These are phyloP conservation scores for Beroe ovata DNA, from an alignment of 37 sponge, comb jelly and placozoan species.

Conservation along the genomic window DNA sequence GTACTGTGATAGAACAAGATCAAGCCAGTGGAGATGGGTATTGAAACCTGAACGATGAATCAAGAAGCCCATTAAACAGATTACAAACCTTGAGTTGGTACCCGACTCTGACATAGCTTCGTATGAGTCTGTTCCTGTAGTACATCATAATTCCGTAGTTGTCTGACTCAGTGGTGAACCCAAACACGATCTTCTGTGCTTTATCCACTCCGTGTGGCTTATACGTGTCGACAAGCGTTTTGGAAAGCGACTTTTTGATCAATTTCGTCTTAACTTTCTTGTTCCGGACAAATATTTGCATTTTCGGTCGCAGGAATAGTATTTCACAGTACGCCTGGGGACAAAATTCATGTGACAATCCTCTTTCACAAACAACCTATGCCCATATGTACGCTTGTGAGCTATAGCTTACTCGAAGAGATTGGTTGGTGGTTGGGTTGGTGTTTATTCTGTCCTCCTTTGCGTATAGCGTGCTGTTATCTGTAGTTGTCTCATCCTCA, in stretches of 20 bases:
- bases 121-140: conserved; percentile 66
- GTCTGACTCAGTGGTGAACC: not conserved
- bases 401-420: conserved; percentile 3
- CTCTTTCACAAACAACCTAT: too few species aligned
- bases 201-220: conserved; percentile 35
- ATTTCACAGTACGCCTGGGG: conserved; percentile 67
- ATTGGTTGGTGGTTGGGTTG: conserved; percentile 34
- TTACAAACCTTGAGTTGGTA: conserved; percentile 34
- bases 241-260: conserved; percentile 26
- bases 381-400: too few species aligned
- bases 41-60: too few species aligned
- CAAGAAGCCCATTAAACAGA: too few species aligned
- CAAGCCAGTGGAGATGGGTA: too few species aligned
- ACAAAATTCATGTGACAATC: too few species aligned
- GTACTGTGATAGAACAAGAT: too few species aligned
- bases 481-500: conserved; percentile 39
- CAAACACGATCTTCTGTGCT: conserved; percentile 67
- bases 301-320: conserved; percentile 54
- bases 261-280: conserved; percentile 60
- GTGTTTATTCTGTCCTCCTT: conserved; percentile 50
- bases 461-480: conserved; percentile 17
- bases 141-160: conserved; percentile 69
- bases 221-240: conserved; percentile 49
- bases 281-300: conserved; percentile 51
- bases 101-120: conserved; percentile 65